These are phyloP conservation scores for Petaurus breviceps DNA, from an alignment of 2,113 vertebrate species.

Conservation along the genomic window DNA sequence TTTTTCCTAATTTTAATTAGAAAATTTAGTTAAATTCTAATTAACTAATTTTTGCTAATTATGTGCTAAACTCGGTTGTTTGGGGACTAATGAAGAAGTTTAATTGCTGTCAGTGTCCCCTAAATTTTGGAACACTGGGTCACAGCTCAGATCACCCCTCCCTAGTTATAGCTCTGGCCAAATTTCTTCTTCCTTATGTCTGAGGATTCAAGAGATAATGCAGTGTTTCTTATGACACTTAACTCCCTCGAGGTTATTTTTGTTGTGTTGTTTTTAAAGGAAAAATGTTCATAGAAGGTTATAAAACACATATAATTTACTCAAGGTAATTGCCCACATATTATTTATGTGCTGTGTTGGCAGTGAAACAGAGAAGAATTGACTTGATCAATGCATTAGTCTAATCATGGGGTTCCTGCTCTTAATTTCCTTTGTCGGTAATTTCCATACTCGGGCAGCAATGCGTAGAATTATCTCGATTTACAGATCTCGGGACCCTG, in stretches of 20 bases:
- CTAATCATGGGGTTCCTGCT: constrained; percentile 88
- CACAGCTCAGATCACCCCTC: background rate
- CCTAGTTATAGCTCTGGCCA: background rate
- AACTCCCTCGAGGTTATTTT: constrained; percentile 46
- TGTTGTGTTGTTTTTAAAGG: constrained; percentile 52
- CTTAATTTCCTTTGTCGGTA: constrained; percentile 89
- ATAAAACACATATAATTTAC: constrained; percentile 74
- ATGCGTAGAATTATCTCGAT: constrained; percentile 50
- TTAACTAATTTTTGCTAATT: background rate
- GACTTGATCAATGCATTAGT: constrained; percentile 88
- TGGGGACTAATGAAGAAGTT: background rate
- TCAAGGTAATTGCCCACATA: constrained; percentile 60
- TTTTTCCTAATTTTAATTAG: background rate
- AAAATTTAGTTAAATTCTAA: background rate
- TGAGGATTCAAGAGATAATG: background rate
- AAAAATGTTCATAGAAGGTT: constrained; percentile 64
- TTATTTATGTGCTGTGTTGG: constrained; percentile 83
- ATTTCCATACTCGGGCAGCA: constrained; percentile 86
- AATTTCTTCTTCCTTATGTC: background rate
- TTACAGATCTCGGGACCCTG: constrained; percentile 53
- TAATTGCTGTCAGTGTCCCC: background rate
- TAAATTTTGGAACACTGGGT: background rate
- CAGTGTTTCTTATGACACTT: constrained; percentile 2
- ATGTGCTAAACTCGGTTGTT: background rate
- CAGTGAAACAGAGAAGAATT: constrained; percentile 86